Percentiles rank a stretch among this genome's conserved stretches.
Conservation (phyloP, 2,113 vertebrate species). For the Rhodinocichla rosea region DNA sequence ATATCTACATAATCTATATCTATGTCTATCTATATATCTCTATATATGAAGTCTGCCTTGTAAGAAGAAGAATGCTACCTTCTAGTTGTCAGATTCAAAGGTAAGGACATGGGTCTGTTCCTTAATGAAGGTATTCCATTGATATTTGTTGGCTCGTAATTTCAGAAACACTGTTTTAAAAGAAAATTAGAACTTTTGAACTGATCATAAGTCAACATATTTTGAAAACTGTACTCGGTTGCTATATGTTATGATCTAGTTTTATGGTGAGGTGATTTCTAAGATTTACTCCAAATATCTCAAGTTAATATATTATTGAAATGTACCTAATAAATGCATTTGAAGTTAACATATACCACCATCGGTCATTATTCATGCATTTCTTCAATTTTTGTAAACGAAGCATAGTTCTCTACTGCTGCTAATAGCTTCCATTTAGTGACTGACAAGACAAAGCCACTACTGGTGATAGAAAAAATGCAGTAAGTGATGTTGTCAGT, state of each 20-base stretch:
- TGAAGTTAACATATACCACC: background rate
- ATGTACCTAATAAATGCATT: background rate
- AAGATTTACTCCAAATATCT: background rate
- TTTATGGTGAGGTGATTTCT: background rate
- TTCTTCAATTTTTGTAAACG: background rate
- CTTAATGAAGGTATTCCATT: background rate
- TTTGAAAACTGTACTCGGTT: background rate
- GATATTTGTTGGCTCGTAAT: background rate
- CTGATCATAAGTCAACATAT: background rate
- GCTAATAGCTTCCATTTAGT: background rate
- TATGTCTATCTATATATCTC: background rate
- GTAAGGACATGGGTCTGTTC: background rate
- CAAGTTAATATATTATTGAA: background rate
- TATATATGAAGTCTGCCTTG: background rate
- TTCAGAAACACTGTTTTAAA: background rate
- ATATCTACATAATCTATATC: no score
- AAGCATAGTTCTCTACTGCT: background rate
- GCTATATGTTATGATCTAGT: background rate
- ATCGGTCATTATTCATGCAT: background rate
- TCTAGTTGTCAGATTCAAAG: background rate
- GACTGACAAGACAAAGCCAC: background rate
- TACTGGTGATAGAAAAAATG: background rate
- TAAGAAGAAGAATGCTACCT: background rate
- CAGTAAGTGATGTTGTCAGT: constrained; percentile 16
- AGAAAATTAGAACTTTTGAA: background rate